Percentiles rank a stretch among this genome's conserved stretches.
Evolutionary conservation across 2,797 vertebrate genomes (phyloP).

Genomic region (Diplodus sargus): DNA sequence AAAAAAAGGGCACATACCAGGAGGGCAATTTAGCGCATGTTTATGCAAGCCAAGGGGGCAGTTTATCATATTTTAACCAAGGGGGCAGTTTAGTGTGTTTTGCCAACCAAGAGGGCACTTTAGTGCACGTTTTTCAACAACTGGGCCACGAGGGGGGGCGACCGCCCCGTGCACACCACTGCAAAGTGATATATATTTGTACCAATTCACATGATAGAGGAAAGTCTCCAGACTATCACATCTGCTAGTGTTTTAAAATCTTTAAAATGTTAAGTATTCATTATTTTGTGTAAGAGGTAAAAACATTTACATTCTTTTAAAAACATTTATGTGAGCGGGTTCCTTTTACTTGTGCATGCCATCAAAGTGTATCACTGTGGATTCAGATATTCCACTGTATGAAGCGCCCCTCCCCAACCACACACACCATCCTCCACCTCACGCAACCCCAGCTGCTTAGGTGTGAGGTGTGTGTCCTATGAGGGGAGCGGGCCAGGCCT

Average conservation of each 20-base stretch:
- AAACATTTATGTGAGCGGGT: neutral
- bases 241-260: neutral
- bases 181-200: neutral
- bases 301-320: neutral
- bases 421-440: slow-evolving; percentile 20
- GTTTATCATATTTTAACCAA: too few relatives aligned
- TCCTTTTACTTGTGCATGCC: neutral
- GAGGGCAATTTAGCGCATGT: too few relatives aligned
- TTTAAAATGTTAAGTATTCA: slow-evolving; percentile 1
- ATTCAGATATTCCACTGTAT: slow-evolving; percentile 20
- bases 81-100: too few relatives aligned
- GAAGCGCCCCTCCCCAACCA: neutral
- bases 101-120: too few relatives aligned
- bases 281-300: neutral
- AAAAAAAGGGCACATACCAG: too few relatives aligned
- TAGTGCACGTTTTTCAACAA: too few relatives aligned
- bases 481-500: slow-evolving; percentile 62
- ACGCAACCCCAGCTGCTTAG: slow-evolving; percentile 39
- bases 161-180: too few relatives aligned
- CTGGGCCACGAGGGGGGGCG: too few relatives aligned
- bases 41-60: too few relatives aligned
- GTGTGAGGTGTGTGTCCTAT: slow-evolving; percentile 55
- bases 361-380: slow-evolving; percentile 15
- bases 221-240: neutral
- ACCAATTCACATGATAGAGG: neutral